Base-by-base conservation (phyloP, 2,888 invertebrate species). In the Erebia aethiops region DNA sequence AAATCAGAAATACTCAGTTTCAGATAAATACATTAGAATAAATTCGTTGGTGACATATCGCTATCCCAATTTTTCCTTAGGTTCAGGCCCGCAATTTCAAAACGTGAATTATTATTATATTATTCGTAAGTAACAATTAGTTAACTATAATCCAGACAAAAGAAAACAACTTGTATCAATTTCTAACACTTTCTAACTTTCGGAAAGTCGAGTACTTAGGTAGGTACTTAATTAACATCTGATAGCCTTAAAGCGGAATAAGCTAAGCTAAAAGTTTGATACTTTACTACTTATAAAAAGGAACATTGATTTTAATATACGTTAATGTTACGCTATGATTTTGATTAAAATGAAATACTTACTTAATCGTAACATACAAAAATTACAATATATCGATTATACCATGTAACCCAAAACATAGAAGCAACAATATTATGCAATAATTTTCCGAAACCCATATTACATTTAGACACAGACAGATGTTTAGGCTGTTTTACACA, bases 171-270 rank as follows among this genome's bases (percentile, higher is more conserved):
- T 21, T 56, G 21, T 13, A 56, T 56, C 8, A n/a, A n/a, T 56
- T 26, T 26, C 5, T 57, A 4, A 57, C 10, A 54, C 7, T 7
- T n/a, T 51, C 54, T 11, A 57, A 26, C 13, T 26, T 14, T 1
- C 4, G 13, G 2, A 13, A 46, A 61, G 43, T 4, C 14, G 1
- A 8, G 8, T 16, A 35, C n/a, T n/a, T n/a, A n/a, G 26, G 26
- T 16, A 35, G 3, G 3, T 7, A 41, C 9, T 41, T n/a, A 43
- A 43, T 16, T 43, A 35, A 60, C 41, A 60, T 16, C 46, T 60
- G 41, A 60, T 41, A 61, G 61, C 46, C 11, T 46, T 61, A 18
- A 61, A 61, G 61, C 61, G 10, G 3, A 16, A 13, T 61, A 46
- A 61, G 61, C 61, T 61, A 14, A 61, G 18, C 35, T 35, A 1